phyloP scores from a whole-genome alignment of 2,113 vertebrate species.

The Acrocephalus arundinaceus region DNA sequence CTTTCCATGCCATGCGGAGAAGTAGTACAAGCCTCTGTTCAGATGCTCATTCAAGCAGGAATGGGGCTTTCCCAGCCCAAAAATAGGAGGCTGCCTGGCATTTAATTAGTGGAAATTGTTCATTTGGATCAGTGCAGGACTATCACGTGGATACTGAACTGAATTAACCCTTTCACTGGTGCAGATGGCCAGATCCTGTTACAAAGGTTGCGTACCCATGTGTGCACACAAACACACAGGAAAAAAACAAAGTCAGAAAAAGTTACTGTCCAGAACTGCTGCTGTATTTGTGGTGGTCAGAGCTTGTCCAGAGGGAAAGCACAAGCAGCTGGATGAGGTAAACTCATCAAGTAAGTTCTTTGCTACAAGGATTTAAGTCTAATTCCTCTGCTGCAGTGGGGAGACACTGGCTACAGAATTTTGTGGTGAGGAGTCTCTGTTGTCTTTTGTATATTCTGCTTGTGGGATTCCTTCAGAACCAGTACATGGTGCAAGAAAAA shows the following conservation, averaged over 20 bases:
- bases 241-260: not conserved
- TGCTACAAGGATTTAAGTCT: not conserved
- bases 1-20: not conserved
- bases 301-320: not conserved
- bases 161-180: not conserved
- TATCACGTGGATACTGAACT: not conserved
- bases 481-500: not conserved
- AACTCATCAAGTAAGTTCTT: not conserved
- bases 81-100: not conserved
- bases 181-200: not conserved
- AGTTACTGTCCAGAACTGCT: not conserved
- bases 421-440: not conserved
- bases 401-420: not conserved
- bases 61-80: not conserved
- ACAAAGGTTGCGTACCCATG: not conserved
- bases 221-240: not conserved
- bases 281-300: not conserved
- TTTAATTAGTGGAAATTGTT: not conserved
- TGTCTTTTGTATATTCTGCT: not conserved
- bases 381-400: not conserved
- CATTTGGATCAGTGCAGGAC: not conserved
- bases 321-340: not conserved
- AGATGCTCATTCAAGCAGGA: not conserved
- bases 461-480: not conserved
- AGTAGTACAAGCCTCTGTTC: slow-evolving; percentile 1